Conservation (phyloP, 2,888 invertebrate species). For the Cotesia congregata region DNA sequence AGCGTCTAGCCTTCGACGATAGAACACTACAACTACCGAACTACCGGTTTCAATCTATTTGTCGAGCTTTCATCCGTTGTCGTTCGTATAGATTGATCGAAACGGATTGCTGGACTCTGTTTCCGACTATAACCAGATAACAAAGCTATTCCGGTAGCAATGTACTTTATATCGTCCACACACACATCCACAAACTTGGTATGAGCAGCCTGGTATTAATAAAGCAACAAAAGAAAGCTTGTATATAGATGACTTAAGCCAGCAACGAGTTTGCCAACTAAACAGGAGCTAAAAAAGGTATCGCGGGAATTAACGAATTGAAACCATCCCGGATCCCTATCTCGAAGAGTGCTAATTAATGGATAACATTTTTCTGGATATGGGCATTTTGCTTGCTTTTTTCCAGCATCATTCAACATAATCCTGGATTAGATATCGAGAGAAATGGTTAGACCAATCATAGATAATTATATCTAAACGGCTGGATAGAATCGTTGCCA, state of each 20-base stretch:
- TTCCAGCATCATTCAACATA: neutral
- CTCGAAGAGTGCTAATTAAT: slow-evolving; percentile 2
- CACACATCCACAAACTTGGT: neutral
- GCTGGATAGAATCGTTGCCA: too few relatives aligned
- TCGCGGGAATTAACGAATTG: slow-evolving; percentile 54
- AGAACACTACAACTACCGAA: slow-evolving; percentile 15
- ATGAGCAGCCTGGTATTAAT: slow-evolving; percentile 25
- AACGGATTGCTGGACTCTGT: slow-evolving; percentile 60
- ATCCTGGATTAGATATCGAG: neutral
- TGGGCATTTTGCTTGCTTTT: neutral
- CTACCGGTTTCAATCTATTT: slow-evolving; percentile 54
- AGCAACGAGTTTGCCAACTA: slow-evolving; percentile 26
- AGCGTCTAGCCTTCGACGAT: slow-evolving; percentile 34
- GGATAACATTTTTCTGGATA: neutral
- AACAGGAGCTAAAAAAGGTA: slow-evolving; percentile 42
- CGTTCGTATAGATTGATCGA: slow-evolving; percentile 58
- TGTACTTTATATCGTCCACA: slow-evolving; percentile 8
- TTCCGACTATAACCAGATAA: slow-evolving; percentile 59
- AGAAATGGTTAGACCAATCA: too few relatives aligned
- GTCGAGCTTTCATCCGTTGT: slow-evolving; percentile 57
- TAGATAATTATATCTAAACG: too few relatives aligned
- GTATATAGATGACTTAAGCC: slow-evolving; percentile 21
- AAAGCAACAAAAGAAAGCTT: slow-evolving; percentile 35
- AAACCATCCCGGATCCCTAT: slow-evolving; percentile 39
- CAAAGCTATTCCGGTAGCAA: slow-evolving; percentile 55